A percentile compares a stretch with the other conserved stretches of the same genome.
Conservation (phyloP, 2,797 vertebrate species). For the Pseudotriccus pelzelni region DNA sequence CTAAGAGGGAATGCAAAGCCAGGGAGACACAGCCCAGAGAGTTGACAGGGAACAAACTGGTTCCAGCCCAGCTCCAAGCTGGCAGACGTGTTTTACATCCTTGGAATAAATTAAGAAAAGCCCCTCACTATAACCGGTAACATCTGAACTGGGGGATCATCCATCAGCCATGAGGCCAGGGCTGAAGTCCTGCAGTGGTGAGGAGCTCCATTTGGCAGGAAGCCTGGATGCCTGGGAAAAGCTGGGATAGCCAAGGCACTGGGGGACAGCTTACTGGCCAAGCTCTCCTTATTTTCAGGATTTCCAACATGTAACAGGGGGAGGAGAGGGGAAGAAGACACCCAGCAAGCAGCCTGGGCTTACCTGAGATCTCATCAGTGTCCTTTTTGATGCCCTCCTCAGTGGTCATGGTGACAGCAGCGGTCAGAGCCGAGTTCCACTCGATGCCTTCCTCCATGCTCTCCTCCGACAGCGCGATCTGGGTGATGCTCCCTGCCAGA, state of each 20-base stretch:
- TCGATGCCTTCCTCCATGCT: conserved; percentile 83
- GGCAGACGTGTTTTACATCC: background rate
- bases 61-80: background rate
- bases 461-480: conserved; percentile 79
- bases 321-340: background rate
- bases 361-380: conserved; percentile 83
- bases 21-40: background rate
- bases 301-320: background rate
- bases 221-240: background rate
- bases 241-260: background rate
- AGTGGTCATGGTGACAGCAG: conserved; percentile 77
- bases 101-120: background rate
- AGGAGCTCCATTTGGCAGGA: background rate
- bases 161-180: background rate
- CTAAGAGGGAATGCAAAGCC: background rate
- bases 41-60: background rate
- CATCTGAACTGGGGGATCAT: background rate
- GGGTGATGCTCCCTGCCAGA: conserved; percentile 82
- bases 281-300: background rate
- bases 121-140: background rate
- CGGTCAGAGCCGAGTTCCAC: conserved; percentile 80
- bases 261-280: background rate
- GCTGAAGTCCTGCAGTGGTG: background rate
- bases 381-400: conserved; percentile 85
- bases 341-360: background rate